Conservation (phyloP, 2,888 invertebrate genomes). For the Drosophila niveifrons region DNA sequence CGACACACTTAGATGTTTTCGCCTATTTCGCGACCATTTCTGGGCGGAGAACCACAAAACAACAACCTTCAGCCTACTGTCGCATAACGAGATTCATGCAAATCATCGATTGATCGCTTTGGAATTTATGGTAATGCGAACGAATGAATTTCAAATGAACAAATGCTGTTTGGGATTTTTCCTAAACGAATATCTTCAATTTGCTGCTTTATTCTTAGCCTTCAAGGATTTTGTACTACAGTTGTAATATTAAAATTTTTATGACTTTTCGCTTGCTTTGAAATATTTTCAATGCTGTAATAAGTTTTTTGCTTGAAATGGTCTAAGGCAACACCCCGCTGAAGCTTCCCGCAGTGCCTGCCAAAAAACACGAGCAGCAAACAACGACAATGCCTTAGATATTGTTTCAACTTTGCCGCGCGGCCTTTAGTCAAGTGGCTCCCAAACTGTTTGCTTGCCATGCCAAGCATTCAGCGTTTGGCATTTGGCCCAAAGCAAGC, state of each 20-base stretch:
- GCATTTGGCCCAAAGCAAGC: conserved; percentile 63
- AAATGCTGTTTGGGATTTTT: neutral
- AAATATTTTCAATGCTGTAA: neutral
- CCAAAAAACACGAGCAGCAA: conserved; percentile 32
- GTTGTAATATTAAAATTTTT: neutral
- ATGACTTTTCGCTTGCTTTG: neutral
- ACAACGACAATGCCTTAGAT: conserved; percentile 8
- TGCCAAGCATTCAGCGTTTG: conserved; percentile 52
- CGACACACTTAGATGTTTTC: conserved; percentile 39
- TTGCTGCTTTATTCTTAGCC: neutral
- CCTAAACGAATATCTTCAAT: neutral
- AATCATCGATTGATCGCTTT: conserved; percentile 51
- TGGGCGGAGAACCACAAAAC: conserved; percentile 35
- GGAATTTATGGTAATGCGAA: conserved; percentile 63
- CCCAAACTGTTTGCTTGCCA: conserved; percentile 59
- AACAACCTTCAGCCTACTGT: conserved; percentile 45
- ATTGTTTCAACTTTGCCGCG: conserved; percentile 71
- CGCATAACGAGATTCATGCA: conserved; percentile 42
- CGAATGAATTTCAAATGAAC: conserved; percentile 29
- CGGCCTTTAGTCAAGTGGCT: conserved; percentile 62
- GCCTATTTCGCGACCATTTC: conserved; percentile 33
- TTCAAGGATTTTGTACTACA: neutral
- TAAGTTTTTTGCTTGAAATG: neutral
- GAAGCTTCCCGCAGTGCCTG: conserved; percentile 18
- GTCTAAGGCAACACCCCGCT: neutral